Evolutionary conservation across 2,888 invertebrate species (phyloP), one percentile per base, ranked within the genome.

Genomic region (Nephrocerus scutellatus): DNA sequence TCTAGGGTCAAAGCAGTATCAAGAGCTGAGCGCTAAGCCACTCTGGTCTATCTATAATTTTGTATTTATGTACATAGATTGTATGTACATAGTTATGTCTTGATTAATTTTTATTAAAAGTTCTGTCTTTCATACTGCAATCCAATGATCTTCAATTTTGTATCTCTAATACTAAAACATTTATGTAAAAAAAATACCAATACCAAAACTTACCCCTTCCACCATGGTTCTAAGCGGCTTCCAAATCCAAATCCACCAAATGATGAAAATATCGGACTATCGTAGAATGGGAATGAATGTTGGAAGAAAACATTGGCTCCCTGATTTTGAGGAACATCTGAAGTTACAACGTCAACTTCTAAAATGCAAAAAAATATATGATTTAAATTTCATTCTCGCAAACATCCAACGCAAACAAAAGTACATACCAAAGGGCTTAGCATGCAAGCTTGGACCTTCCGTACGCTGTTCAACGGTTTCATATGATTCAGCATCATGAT

Each of bases 231-330:
- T 28, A 59, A 56, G 34, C 56, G 57, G 16, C 54, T 53, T 10
- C 53, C 54, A 4, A 50, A 49, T 32, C 59, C 60, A 28, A 66
- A 54, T 15, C 60, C 59, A 9, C 62, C 61, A 39, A 67, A 67
- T 6, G 62, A 56, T 20, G 66, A 62, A 34, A 66, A 61, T 52
- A 66, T 63, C 36, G 66, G 63, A 51, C 59, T 60, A 32, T 62
- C 61, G 48, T 63, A 62, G 48, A 63, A 60, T 28, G 66, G 68
- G 50, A 64, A 63, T 3, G 62, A 53, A 33, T 64, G 61, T 36
- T 62, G 63, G 47, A 66, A 60, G 46, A 60, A 62, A 15, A 60
- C 36, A 20, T 55, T 57, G 5, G 63, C 57, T 41, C 52, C 53
- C 26, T 57, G 55, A 2, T 45, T 42, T 4, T 52, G 46, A 29